Percentiles rank a stretch among this genome's conserved stretches.
Evolutionary conservation across 2,113 vertebrate genomes (phyloP).

Genomic region (Odontophorus gujanensis): DNA sequence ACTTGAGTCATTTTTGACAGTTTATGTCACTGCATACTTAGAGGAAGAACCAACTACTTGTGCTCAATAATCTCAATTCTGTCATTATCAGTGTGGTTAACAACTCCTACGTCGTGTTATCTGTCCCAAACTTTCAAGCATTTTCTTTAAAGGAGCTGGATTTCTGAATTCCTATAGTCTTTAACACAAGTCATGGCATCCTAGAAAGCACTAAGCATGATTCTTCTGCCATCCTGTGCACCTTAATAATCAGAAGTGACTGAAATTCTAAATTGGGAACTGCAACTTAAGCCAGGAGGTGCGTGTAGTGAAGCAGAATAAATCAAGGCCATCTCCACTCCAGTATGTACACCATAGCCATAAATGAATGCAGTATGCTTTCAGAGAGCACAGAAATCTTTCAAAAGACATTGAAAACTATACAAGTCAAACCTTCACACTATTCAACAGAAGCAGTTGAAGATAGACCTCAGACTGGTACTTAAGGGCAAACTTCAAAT

Average conservation of each 20-base stretch:
- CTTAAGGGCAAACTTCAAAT: neutral
- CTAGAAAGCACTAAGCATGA: neutral
- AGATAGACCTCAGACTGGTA: neutral
- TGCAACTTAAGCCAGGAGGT: neutral
- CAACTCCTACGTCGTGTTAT: neutral
- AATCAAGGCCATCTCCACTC: neutral
- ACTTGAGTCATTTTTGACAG: neutral
- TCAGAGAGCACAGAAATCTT: neutral
- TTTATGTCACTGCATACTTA: neutral
- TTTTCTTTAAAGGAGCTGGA: neutral
- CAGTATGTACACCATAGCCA: neutral
- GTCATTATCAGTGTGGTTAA: neutral
- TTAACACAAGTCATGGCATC: neutral
- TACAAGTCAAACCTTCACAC: neutral
- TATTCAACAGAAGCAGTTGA: neutral
- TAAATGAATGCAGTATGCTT: neutral
- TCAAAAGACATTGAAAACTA: fast-evolving
- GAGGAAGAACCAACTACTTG: neutral
- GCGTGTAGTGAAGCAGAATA: neutral
- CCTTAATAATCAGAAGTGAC: neutral
- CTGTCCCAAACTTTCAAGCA: neutral
- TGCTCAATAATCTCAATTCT: neutral
- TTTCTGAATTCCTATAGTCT: neutral
- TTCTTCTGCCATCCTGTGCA: neutral
- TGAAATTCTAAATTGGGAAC: neutral